phyloP scores from a whole-genome alignment of 92 coral and sea anemone species.

The Phenganax marumi region DNA sequence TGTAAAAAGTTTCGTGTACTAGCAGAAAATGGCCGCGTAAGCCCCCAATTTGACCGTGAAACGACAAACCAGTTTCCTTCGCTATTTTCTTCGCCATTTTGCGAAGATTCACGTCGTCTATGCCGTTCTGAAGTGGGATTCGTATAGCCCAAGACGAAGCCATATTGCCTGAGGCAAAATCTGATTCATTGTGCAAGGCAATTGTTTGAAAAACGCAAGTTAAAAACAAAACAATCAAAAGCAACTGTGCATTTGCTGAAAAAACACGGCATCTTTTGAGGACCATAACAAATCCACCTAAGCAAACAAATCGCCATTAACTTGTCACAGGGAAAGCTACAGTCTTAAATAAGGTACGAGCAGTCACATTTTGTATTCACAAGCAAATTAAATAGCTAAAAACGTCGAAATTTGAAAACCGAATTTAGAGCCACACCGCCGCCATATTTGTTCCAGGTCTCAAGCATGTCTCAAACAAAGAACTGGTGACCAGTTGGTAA shows the following conservation, averaged over 20 bases:
- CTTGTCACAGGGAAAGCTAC: background rate
- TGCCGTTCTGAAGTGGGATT: slow-evolving; percentile 62
- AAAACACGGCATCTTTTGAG: background rate
- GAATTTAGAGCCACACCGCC: background rate
- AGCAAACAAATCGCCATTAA: slow-evolving; percentile 28
- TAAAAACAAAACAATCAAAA: slow-evolving; percentile 25
- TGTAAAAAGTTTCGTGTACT: slow-evolving; percentile 72
- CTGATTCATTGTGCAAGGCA: slow-evolving; percentile 39
- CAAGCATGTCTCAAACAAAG: background rate
- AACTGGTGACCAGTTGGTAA: slow-evolving; percentile 40
- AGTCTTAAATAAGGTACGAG: background rate
- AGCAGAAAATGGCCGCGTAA: slow-evolving; percentile 80
- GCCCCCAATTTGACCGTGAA: slow-evolving; percentile 93
- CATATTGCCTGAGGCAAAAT: slow-evolving; percentile 16
- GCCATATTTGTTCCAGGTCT: slow-evolving; percentile 9
- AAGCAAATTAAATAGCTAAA: background rate
- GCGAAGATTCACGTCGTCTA: slow-evolving; percentile 51
- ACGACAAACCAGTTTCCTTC: slow-evolving; percentile 72
- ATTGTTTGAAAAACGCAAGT: slow-evolving; percentile 11
- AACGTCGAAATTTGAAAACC: background rate
- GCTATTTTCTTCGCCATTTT: slow-evolving; percentile 73
- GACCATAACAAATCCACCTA: slow-evolving; percentile 17
- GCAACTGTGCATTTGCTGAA: slow-evolving; percentile 13
- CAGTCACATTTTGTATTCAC: background rate
- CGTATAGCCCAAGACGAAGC: slow-evolving; percentile 90